phyloP scores from a whole-genome alignment of 2,888 invertebrate genomes.

The Furcula furcula region DNA sequence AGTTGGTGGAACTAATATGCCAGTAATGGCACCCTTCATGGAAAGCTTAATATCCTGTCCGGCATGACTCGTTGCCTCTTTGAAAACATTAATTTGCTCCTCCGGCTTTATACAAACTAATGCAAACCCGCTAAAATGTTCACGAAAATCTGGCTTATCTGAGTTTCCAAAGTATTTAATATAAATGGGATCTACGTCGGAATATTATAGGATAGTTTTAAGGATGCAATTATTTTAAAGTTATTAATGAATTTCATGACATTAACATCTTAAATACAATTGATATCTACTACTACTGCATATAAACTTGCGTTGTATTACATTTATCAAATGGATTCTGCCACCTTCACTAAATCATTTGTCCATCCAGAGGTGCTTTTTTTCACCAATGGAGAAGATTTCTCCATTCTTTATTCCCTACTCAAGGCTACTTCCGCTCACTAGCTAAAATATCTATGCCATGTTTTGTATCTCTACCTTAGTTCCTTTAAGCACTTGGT shows the following conservation, averaged over 20 bases:
- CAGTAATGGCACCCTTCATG: constrained; percentile 51
- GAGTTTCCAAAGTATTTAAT: background rate
- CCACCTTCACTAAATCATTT: too few relatives aligned
- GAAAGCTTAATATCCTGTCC: constrained; percentile 65
- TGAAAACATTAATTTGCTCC: constrained; percentile 63
- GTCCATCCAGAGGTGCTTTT: too few relatives aligned
- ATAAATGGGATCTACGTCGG: background rate
- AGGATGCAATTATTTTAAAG: background rate
- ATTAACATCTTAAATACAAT: too few relatives aligned
- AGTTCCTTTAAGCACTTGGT: too few relatives aligned
- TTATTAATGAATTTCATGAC: background rate
- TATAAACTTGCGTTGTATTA: too few relatives aligned
- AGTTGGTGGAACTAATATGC: constrained; percentile 27
- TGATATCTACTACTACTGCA: too few relatives aligned
- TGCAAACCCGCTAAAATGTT: constrained; percentile 32
- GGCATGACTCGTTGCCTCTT: constrained; percentile 47
- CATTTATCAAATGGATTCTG: too few relatives aligned
- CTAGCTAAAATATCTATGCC: too few relatives aligned
- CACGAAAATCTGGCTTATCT: constrained; percentile 12
- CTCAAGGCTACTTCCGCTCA: too few relatives aligned
- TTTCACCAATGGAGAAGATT: too few relatives aligned
- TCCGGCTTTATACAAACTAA: constrained; percentile 55
- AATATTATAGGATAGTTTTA: background rate
- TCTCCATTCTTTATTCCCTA: too few relatives aligned
- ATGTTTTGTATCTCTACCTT: too few relatives aligned